Conservation (phyloP, 1,140 invertebrate species). For the Saccostrea cuccullata region DNA sequence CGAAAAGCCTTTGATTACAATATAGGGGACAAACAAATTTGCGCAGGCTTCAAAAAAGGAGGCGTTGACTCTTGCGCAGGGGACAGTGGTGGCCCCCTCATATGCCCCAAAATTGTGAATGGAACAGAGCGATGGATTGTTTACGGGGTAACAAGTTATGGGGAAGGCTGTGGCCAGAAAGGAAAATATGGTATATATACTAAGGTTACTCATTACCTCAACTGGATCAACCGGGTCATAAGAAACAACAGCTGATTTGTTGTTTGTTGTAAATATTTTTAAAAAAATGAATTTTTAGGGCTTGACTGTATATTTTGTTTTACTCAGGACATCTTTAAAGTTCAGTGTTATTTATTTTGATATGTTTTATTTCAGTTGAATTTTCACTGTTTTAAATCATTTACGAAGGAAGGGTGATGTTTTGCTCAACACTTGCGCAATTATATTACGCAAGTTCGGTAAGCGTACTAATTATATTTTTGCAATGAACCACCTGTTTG, state of each 20-base stretch:
- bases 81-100: slow-evolving; percentile 86
- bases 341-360: slow-evolving; percentile 36
- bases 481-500: slow-evolving; percentile 12
- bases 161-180: slow-evolving; percentile 93
- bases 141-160: slow-evolving; percentile 95
- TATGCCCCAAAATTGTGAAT: slow-evolving; percentile 81
- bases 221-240: slow-evolving; percentile 86
- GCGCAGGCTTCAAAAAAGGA: slow-evolving; percentile 81
- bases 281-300: slow-evolving; percentile 10
- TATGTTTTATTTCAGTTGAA: slow-evolving; percentile 29
- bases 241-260: slow-evolving; percentile 56
- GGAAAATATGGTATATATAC: slow-evolving; percentile 96
- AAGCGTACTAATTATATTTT: background rate
- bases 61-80: slow-evolving; percentile 82
- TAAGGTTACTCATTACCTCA: slow-evolving; percentile 89
- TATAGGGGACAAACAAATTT: slow-evolving; percentile 86
- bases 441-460: slow-evolving; percentile 7
- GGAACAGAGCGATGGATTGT: slow-evolving; percentile 83
- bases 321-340: slow-evolving; percentile 16
- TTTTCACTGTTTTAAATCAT: slow-evolving; percentile 32
- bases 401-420: slow-evolving; percentile 3
- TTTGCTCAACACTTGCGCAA: slow-evolving; percentile 15
- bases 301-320: slow-evolving; percentile 20
- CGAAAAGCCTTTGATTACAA: slow-evolving; percentile 82
- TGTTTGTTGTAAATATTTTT: background rate